Conservation (phyloP, 1,140 invertebrate genomes). For the Delia radicum region DNA sequence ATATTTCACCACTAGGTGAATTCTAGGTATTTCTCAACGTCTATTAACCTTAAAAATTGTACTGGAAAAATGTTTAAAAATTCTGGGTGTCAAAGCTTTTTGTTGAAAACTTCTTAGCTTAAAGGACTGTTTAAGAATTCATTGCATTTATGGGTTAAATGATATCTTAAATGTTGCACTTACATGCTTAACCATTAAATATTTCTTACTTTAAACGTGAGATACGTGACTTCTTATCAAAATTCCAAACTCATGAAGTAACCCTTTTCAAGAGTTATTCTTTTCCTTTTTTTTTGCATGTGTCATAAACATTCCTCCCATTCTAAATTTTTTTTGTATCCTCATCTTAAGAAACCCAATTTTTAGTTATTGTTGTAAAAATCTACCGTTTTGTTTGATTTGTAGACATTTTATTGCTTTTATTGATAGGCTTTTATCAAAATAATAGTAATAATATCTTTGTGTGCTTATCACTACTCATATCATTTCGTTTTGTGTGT, state of each 20-base stretch:
- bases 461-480: too few relatives aligned
- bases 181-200: conserved; percentile 13
- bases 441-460: neutral
- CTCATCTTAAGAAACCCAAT: too few relatives aligned
- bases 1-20: conserved; percentile 5
- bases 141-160: neutral
- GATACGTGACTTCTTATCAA: conserved; percentile 7
- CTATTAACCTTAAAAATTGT: too few relatives aligned
- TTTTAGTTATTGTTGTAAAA: neutral
- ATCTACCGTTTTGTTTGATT: conserved; percentile 5
- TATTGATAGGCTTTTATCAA: conserved; percentile 23
- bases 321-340: too few relatives aligned
- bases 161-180: neutral
- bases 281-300: neutral
- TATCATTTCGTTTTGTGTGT: neutral
- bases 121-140: too few relatives aligned
- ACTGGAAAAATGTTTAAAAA: too few relatives aligned
- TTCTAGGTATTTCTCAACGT: too few relatives aligned
- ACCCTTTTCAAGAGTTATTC: conserved; percentile 10
- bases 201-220: neutral
- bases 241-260: neutral
- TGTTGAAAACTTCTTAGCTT: too few relatives aligned
- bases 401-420: conserved; percentile 24
- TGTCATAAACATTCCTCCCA: conserved; percentile 17
- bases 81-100: too few relatives aligned